These are phyloP conservation scores for Volucella zonaria DNA, from an alignment of 2,888 invertebrate genomes.

Conservation along the genomic window DNA sequence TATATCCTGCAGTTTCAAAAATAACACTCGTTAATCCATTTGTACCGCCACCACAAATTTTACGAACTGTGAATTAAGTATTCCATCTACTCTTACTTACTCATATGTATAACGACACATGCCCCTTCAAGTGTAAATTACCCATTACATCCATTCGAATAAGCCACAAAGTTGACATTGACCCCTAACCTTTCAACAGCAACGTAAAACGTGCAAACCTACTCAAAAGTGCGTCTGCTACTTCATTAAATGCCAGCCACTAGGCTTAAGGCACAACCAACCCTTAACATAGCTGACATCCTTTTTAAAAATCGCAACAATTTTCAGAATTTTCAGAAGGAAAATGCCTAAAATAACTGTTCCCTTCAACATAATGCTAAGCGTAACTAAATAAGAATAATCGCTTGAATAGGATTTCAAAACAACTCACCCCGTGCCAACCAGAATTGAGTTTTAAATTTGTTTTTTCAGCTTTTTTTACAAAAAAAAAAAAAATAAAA, in stretches of 20 bases:
- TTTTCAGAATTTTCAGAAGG: constrained; percentile 42
- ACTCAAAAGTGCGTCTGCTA: constrained; percentile 55
- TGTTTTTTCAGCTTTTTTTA: constrained; percentile 2
- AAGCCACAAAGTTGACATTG: background rate
- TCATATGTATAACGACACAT: constrained; percentile 6
- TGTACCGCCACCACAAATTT: constrained; percentile 5
- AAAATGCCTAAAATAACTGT: constrained; percentile 34
- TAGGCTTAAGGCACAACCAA: constrained; percentile 19
- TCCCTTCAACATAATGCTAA: constrained; percentile 48
- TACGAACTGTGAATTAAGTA: constrained; percentile 50
- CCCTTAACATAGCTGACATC: constrained; percentile 16
- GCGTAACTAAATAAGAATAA: constrained; percentile 58
- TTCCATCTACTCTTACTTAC: constrained; percentile 46
- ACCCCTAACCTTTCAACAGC: constrained; percentile 44
- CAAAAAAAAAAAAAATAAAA: background rate
- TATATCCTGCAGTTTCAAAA: too few relatives aligned
- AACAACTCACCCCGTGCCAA: constrained; percentile 22
- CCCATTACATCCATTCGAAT: constrained; percentile 16
- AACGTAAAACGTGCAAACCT: constrained; percentile 50
- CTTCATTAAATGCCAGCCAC: constrained; percentile 59
- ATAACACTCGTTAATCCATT: background rate
- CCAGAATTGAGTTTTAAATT: constrained; percentile 26
- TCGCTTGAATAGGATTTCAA: constrained; percentile 27
- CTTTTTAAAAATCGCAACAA: constrained; percentile 42
- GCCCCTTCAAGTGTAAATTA: constrained; percentile 19